phyloP scores from a whole-genome alignment of 2,113 vertebrate genomes.

The Delphinapterus leucas region DNA sequence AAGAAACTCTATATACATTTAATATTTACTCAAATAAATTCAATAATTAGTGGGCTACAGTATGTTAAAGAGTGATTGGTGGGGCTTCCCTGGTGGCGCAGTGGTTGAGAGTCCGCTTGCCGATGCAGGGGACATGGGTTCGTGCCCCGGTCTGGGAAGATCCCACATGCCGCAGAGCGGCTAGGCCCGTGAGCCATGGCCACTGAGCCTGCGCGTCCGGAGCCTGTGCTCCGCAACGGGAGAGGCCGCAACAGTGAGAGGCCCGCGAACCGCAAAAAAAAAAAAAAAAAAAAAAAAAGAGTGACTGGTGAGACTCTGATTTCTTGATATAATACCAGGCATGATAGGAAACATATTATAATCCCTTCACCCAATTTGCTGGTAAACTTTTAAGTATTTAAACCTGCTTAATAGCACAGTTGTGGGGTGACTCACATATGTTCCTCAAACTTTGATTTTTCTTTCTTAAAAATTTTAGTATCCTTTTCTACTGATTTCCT shows the following conservation, averaged over 20 bases:
- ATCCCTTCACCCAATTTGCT: background rate
- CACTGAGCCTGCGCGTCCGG: too few species aligned
- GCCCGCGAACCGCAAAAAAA: too few species aligned
- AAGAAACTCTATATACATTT: background rate
- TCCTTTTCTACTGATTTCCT: constrained; percentile 32
- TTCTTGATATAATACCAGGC: background rate
- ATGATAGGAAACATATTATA: background rate
- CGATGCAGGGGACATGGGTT: too few species aligned
- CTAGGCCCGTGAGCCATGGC: too few species aligned
- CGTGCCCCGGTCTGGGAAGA: too few species aligned
- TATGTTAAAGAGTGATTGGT: background rate
- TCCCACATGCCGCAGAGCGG: too few species aligned
- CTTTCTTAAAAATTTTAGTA: background rate
- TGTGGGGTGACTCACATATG: background rate
- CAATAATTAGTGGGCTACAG: background rate
- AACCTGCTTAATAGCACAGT: background rate
- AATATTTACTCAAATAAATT: background rate
- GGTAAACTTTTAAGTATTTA: background rate
- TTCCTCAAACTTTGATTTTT: background rate
- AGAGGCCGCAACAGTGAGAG: too few species aligned
- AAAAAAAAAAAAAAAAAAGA: background rate
- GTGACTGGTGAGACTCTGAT: background rate
- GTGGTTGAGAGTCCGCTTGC: too few species aligned
- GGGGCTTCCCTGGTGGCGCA: too few species aligned
- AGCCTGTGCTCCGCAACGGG: too few species aligned